Percentiles rank a stretch among this genome's conserved stretches.
Conservation (phyloP, 2,113 vertebrate species). For the Siphamia tubifer region DNA sequence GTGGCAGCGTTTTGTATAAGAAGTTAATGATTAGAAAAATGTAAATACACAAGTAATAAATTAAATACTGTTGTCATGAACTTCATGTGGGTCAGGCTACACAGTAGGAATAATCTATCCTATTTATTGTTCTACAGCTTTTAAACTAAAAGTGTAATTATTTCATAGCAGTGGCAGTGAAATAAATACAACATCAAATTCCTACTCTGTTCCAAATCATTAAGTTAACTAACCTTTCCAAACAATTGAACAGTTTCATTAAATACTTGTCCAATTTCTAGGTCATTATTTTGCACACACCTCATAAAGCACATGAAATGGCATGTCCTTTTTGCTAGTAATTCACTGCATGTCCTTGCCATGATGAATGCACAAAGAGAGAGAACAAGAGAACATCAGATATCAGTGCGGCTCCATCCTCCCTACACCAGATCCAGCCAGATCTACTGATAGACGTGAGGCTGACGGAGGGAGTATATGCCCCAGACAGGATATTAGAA, state of each 20-base stretch:
- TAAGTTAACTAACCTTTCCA: not conserved
- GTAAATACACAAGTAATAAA: too few relatives aligned
- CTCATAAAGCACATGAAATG: not conserved
- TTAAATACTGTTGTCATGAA: too few relatives aligned
- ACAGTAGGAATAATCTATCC: not conserved
- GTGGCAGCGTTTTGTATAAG: too few relatives aligned
- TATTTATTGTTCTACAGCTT: not conserved
- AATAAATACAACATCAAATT: too few relatives aligned
- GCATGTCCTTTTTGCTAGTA: not conserved
- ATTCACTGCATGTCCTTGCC: constrained; percentile 51
- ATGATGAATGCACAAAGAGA: constrained; percentile 37
- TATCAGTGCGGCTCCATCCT: constrained; percentile 39
- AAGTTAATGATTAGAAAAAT: too few relatives aligned
- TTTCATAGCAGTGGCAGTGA: too few relatives aligned
- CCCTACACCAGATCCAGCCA: constrained; percentile 52
- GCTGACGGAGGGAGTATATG: constrained; percentile 44
- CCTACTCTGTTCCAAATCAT: not conserved
- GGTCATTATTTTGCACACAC: not conserved
- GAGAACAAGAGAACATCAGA: constrained; percentile 66
- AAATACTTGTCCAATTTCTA: not conserved
- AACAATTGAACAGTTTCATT: not conserved
- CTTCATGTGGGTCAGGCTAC: too few relatives aligned
- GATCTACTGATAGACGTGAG: constrained; percentile 70
- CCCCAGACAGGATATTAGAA: constrained; percentile 77
- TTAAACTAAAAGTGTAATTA: not conserved